phyloP scores from a whole-genome alignment of 2,797 vertebrate species.

The Dromococcyx pavoninus region DNA sequence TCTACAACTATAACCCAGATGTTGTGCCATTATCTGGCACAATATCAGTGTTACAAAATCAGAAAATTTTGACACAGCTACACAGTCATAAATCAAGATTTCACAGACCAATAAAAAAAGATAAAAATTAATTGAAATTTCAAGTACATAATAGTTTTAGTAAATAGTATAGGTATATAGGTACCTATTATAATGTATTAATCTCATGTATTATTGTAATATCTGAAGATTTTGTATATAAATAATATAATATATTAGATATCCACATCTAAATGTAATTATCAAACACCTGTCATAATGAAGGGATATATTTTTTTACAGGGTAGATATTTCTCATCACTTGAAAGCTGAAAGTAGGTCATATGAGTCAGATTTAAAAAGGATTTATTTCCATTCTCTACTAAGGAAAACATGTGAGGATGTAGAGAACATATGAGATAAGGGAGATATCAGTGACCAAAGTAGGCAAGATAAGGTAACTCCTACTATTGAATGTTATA shows the following conservation, averaged over 20 bases:
- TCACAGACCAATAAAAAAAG: background rate
- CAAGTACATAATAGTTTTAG: background rate
- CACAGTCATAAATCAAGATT: background rate
- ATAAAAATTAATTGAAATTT: background rate
- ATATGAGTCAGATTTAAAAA: background rate
- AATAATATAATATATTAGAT: background rate
- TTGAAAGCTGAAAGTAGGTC: background rate
- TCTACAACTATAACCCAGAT: background rate
- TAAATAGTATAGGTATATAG: background rate
- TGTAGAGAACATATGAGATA: background rate
- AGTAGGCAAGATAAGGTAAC: background rate
- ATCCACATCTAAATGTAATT: background rate
- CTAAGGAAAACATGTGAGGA: background rate
- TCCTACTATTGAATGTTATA: background rate
- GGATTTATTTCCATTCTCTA: background rate
- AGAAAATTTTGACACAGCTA: background rate
- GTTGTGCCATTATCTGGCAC: background rate
- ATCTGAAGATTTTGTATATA: too few relatives aligned
- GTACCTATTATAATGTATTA: too few relatives aligned
- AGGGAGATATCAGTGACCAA: background rate
- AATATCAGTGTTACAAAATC: background rate
- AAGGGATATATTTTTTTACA: background rate
- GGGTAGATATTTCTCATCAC: background rate
- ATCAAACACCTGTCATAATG: background rate
- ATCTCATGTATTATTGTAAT: too few relatives aligned